These are phyloP conservation scores for Rhinatrema bivittatum DNA, from an alignment of 2,797 vertebrate species.

Conservation along the genomic window DNA sequence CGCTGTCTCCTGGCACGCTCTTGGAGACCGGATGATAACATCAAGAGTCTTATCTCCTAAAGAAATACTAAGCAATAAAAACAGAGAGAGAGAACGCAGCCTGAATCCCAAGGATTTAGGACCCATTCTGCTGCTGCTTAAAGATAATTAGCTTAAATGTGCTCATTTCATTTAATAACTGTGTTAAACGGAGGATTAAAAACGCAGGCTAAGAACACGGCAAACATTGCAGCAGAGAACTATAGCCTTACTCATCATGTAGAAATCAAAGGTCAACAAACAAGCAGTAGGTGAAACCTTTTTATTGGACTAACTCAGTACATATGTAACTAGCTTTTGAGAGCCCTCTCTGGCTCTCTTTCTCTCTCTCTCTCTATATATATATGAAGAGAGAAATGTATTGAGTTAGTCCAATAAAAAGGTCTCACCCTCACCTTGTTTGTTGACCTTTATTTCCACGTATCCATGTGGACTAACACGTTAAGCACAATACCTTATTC, in stretches of 20 bases:
- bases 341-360: no score
- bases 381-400: no score
- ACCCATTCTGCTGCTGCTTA: neutral
- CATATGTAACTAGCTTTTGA: no score
- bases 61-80: neutral
- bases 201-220: neutral
- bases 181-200: neutral
- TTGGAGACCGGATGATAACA: neutral
- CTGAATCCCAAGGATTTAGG: neutral
- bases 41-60: neutral
- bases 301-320: no score
- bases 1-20: neutral
- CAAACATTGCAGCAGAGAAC: conserved; percentile 1
- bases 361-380: neutral
- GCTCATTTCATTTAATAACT: conserved; percentile 15
- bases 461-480: no score
- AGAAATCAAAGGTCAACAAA: no score
- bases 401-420: no score
- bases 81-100: conserved; percentile 1
- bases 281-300: conserved; percentile 2
- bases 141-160: conserved; percentile 3
- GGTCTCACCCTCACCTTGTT: no score
- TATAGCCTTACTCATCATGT: no score
- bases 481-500: no score
- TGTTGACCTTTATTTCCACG: no score